phyloP scores from a whole-genome alignment of 2,797 vertebrate species.

The Danio choprae region DNA sequence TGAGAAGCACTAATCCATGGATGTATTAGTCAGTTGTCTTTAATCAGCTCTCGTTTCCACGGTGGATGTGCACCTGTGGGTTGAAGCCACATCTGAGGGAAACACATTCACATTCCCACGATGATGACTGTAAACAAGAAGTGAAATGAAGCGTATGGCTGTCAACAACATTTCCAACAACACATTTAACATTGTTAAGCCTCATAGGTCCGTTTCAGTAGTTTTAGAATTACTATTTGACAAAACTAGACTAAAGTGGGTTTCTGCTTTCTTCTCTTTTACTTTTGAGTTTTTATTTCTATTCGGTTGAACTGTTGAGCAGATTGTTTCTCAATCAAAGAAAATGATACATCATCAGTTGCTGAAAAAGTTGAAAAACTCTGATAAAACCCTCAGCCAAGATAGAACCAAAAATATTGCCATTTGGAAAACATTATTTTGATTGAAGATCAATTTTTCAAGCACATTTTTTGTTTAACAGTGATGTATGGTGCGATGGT shows the following conservation, averaged over 20 bases:
- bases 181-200: background rate
- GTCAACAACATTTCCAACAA: slow-evolving; percentile 13
- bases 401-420: background rate
- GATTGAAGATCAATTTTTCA: slow-evolving; percentile 47
- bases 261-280: background rate
- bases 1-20: slow-evolving; percentile 2
- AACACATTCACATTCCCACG: slow-evolving; percentile 14
- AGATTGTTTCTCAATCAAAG: slow-evolving; percentile 2
- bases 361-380: slow-evolving; percentile 22
- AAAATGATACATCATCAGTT: background rate
- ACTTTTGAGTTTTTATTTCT: background rate
- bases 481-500: slow-evolving; percentile 50
- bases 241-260: background rate
- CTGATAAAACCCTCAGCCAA: slow-evolving; percentile 13
- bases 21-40: slow-evolving; percentile 22
- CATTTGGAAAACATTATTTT: slow-evolving; percentile 51
- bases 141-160: slow-evolving; percentile 19
- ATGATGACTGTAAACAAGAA: slow-evolving; percentile 15
- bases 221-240: background rate
- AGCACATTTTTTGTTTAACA: slow-evolving; percentile 40
- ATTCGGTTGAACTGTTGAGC: slow-evolving; percentile 2
- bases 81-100: slow-evolving; percentile 32
- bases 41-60: slow-evolving; percentile 19
- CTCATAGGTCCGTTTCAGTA: slow-evolving; percentile 8
- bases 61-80: slow-evolving; percentile 22